These are phyloP conservation scores for Camponotus pennsylvanicus DNA, from an alignment of 1,140 invertebrate species.

Conservation along the genomic window DNA sequence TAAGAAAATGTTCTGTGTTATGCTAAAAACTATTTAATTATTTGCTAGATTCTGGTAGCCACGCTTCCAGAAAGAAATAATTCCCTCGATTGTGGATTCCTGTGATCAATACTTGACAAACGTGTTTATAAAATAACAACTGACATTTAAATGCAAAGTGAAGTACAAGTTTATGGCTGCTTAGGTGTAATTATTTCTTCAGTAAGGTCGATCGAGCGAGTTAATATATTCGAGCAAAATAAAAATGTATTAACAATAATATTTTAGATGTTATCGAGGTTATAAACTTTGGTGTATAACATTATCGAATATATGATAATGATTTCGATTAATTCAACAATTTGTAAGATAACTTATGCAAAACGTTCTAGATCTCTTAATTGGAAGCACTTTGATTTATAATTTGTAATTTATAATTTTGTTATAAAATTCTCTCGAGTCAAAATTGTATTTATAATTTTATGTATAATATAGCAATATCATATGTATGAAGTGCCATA, in stretches of 20 bases:
- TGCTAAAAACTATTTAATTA: background rate
- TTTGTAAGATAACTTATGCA: conserved; percentile 9
- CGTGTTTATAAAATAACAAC: background rate
- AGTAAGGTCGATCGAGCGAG: background rate
- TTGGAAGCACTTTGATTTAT: background rate
- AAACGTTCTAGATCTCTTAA: background rate
- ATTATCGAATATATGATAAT: background rate
- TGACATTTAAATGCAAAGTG: background rate
- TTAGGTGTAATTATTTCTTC: conserved; percentile 3
- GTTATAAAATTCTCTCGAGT: background rate
- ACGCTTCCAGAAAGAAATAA: background rate
- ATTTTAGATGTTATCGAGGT: background rate
- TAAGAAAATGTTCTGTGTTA: background rate
- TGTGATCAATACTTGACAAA: background rate
- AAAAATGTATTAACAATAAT: background rate
- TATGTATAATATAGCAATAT: background rate
- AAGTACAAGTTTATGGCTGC: background rate
- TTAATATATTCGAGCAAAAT: conserved; percentile 20
- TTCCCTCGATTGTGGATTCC: background rate
- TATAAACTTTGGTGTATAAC: background rate
- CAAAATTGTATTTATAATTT: background rate
- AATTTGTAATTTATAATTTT: background rate
- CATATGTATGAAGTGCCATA: background rate
- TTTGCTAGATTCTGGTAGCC: too few relatives aligned
- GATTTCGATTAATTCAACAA: background rate